Percentiles rank a stretch among this genome's conserved stretches.
Conservation (phyloP, 2,888 invertebrate genomes). For the Schrankia costaestrigalis region DNA sequence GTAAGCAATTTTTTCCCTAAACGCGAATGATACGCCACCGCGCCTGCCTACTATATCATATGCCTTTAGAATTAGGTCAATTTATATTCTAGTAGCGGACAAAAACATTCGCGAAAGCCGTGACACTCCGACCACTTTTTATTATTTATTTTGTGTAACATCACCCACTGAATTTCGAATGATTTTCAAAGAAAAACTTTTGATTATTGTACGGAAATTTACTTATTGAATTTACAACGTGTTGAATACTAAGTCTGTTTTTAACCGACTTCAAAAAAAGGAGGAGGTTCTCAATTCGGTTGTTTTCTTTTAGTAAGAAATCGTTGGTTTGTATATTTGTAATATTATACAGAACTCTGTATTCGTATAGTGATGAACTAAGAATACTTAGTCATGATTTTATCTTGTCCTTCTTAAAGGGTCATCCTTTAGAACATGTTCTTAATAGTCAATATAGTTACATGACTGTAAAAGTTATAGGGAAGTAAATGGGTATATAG, state of each 20-base stretch:
- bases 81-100: conserved; percentile 51
- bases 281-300: no score
- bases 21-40: conserved; percentile 14
- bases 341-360: no score
- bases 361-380: no score
- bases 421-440: no score
- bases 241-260: conserved; percentile 4
- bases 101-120: conserved; percentile 42
- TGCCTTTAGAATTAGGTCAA: conserved; percentile 53
- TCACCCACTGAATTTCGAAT: conserved; percentile 42
- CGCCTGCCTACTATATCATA: conserved; percentile 26
- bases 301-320: no score
- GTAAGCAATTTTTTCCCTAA: conserved; percentile 10
- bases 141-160: conserved; percentile 49
- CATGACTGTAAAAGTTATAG: no score
- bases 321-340: no score
- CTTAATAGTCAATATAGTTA: no score
- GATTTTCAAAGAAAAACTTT: conserved; percentile 31
- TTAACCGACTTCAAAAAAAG: no score
- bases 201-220: conserved; percentile 24
- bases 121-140: conserved; percentile 46
- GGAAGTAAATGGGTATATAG: no score
- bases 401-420: no score
- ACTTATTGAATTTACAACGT: conserved; percentile 32
- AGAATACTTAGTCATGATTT: no score